A percentile compares a stretch with the other conserved stretches of the same genome.
Conservation (phyloP, 1,140 invertebrate species). For the Drosophila teissieri region DNA sequence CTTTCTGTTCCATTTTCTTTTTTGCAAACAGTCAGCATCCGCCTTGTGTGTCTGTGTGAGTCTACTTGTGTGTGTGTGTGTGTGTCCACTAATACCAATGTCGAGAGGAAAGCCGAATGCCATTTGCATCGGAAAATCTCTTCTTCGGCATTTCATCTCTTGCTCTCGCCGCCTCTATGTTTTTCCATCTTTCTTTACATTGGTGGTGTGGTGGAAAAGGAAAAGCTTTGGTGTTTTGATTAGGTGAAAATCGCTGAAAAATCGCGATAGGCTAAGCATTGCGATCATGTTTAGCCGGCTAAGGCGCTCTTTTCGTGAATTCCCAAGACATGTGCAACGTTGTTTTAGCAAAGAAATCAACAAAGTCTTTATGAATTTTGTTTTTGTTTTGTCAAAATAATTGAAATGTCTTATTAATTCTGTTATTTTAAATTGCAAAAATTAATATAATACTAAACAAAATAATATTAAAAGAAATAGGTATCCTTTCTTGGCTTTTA, state of each 20-base stretch:
- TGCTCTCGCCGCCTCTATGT: neutral
- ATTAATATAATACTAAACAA: too few relatives aligned
- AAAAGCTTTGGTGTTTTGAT: slow-evolving; percentile 8
- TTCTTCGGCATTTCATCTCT: slow-evolving; percentile 18
- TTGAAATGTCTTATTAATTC: too few relatives aligned
- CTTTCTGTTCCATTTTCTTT: slow-evolving; percentile 51
- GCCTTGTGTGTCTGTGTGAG: slow-evolving; percentile 14
- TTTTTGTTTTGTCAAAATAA: too few relatives aligned
- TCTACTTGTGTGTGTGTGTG: neutral
- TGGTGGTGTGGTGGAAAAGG: slow-evolving; percentile 8
- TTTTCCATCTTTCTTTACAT: neutral
- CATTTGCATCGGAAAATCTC: slow-evolving; percentile 19
- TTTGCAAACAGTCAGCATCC: slow-evolving; percentile 75
- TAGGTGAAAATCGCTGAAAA: slow-evolving; percentile 2
- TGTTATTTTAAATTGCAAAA: too few relatives aligned
- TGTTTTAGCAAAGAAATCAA: neutral
- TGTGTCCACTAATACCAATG: slow-evolving; percentile 1
- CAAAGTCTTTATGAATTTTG: too few relatives aligned
- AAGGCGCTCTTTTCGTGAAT: neutral
- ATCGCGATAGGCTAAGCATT: neutral
- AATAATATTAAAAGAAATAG: too few relatives aligned
- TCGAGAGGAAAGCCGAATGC: slow-evolving; percentile 2
- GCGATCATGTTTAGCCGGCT: slow-evolving; percentile 8
- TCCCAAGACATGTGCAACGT: too few relatives aligned
- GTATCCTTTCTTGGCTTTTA: too few relatives aligned